Percentiles rank a stretch among this genome's conserved stretches.
phyloP scores from a whole-genome alignment of 2,888 invertebrate genomes.

The Alviniconcha strummeri region DNA sequence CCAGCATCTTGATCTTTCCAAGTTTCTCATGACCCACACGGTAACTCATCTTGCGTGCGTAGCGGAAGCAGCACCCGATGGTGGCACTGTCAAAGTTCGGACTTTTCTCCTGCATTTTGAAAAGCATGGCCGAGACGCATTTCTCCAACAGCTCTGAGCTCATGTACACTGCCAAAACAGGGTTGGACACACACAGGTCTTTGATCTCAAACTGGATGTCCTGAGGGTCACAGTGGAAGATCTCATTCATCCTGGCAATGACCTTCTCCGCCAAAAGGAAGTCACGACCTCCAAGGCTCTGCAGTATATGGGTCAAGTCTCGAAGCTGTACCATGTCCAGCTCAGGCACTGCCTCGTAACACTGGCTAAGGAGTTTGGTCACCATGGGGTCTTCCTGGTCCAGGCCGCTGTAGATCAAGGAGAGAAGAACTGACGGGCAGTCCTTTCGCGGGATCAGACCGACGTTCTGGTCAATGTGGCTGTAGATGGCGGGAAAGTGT shows the following conservation, averaged over 20 bases:
- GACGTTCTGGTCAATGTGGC: conserved; percentile 19
- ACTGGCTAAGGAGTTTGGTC: conserved; percentile 6
- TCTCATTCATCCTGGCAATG: conserved; percentile 14
- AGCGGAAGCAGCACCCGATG: conserved; percentile 16
- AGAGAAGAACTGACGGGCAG: conserved; percentile 27
- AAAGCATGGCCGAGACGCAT: conserved; percentile 8
- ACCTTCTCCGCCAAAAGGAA: conserved; percentile 22
- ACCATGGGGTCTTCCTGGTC: conserved; percentile 13
- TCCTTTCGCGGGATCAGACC: conserved; percentile 33
- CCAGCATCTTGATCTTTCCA: not conserved
- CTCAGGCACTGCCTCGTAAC: conserved; percentile 16
- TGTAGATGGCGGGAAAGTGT: conserved; percentile 30
- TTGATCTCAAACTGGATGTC: conserved; percentile 12
- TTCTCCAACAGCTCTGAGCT: conserved; percentile 27
- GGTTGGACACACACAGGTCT: conserved; percentile 21
- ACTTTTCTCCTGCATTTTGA: not conserved
- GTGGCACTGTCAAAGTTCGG: conserved; percentile 13
- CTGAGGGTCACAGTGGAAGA: not conserved
- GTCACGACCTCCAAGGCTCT: conserved; percentile 13
- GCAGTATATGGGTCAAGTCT: conserved; percentile 19
- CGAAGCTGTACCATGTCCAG: conserved; percentile 27
- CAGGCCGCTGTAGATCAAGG: conserved; percentile 31
- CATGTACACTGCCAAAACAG: conserved; percentile 18
- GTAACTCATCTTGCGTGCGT: conserved; percentile 24
- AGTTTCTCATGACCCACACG: conserved; percentile 3